Evolutionary conservation across 2,888 invertebrate species (phyloP).

Genomic region (Schrankia costaestrigalis): DNA sequence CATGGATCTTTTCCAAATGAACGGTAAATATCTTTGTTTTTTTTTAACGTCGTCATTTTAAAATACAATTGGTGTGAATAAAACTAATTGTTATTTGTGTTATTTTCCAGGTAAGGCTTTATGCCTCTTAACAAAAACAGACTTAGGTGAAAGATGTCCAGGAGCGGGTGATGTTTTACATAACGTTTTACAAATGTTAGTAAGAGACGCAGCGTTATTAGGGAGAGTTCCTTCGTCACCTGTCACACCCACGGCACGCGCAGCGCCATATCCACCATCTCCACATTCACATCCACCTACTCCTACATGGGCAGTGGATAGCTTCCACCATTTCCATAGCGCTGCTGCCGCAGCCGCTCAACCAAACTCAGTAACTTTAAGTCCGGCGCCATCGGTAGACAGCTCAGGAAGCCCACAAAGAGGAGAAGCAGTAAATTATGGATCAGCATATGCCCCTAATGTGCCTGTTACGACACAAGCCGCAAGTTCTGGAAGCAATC

Average conservation of each 20-base stretch:
- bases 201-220: slow-evolving; percentile 88
- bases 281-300: slow-evolving; percentile 91
- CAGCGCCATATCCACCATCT: slow-evolving; percentile 85
- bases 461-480: slow-evolving; percentile 63
- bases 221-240: slow-evolving; percentile 91
- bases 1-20: slow-evolving; percentile 97
- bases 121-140: slow-evolving; percentile 92
- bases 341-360: slow-evolving; percentile 82
- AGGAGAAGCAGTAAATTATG: slow-evolving; percentile 76
- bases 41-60: too few species aligned
- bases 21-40: slow-evolving; percentile 79
- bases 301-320: slow-evolving; percentile 86
- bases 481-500: slow-evolving; percentile 85
- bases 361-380: slow-evolving; percentile 93
- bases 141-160: slow-evolving; percentile 94
- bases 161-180: slow-evolving; percentile 96
- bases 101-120: slow-evolving; percentile 92
- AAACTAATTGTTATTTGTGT: too few species aligned
- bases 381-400: slow-evolving; percentile 94
- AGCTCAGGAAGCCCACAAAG: slow-evolving; percentile 93
- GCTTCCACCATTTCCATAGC: slow-evolving; percentile 83
- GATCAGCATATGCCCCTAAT: slow-evolving; percentile 61
- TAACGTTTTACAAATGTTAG: slow-evolving; percentile 94
- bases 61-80: too few species aligned
- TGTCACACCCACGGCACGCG: slow-evolving; percentile 89